Percentiles rank a stretch among this genome's conserved stretches.
These are phyloP conservation scores for Heliopora coerulea DNA, from an alignment of 92 coral and sea anemone species.

Conservation along the genomic window DNA sequence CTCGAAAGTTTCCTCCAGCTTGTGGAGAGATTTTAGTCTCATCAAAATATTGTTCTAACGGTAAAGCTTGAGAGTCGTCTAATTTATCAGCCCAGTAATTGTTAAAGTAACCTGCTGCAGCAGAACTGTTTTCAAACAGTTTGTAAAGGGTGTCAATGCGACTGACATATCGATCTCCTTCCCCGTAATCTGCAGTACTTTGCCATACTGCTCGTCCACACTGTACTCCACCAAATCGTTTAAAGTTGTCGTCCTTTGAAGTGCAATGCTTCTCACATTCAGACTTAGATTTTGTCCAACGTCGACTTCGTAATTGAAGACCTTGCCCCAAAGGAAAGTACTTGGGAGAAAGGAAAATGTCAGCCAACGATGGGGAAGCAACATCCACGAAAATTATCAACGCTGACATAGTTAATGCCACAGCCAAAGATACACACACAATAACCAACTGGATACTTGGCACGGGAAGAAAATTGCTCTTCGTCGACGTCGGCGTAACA, in stretches of 20 bases:
- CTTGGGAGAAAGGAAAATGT: constrained; percentile 83
- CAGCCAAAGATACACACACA: constrained; percentile 95
- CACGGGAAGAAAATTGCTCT: constrained; percentile 59
- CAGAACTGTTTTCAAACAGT: constrained; percentile 76
- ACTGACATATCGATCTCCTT: constrained; percentile 92
- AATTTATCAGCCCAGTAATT: constrained; percentile 86
- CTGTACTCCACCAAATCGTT: constrained; percentile 77
- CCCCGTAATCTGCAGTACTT: constrained; percentile 80
- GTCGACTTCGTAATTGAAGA: constrained; percentile 78
- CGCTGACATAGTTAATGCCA: constrained; percentile 81
- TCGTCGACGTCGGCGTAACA: constrained; percentile 21
- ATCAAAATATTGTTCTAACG: constrained; percentile 79
- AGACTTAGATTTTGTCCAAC: constrained; percentile 89
- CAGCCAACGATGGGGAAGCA: constrained; percentile 89
- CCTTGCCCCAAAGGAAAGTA: constrained; percentile 98
- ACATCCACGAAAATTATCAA: constrained; percentile 94
- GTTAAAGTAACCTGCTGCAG: constrained; percentile 68
- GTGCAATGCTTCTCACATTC: constrained; percentile 75
- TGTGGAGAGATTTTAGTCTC: constrained; percentile 88
- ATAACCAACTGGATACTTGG: constrained; percentile 92
- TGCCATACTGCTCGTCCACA: constrained; percentile 99
- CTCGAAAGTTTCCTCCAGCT: constrained; percentile 85
- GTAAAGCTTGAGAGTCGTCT: constrained; percentile 72
- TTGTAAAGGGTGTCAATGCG: constrained; percentile 86
- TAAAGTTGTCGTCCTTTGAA: constrained; percentile 77